These are phyloP conservation scores for Australoheros facetus DNA, from an alignment of 2,797 vertebrate genomes.

Conservation along the genomic window DNA sequence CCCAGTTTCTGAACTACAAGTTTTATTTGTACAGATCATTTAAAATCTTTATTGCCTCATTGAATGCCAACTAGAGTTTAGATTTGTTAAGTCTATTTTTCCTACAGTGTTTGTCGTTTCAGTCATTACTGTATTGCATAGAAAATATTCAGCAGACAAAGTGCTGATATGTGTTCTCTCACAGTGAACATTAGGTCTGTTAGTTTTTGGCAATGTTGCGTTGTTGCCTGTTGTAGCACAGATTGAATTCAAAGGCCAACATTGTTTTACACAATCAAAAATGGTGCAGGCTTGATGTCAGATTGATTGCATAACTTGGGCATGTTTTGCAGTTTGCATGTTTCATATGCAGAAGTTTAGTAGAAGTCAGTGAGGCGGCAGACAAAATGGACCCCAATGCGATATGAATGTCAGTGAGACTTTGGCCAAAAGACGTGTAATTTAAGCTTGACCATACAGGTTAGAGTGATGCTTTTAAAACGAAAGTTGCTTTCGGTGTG, in stretches of 20 bases:
- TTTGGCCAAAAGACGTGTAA: neutral
- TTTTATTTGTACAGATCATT: neutral
- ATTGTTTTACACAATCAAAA: neutral
- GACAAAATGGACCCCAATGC: neutral
- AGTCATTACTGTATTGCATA: neutral
- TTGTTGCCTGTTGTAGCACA: neutral
- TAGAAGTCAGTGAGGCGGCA: neutral
- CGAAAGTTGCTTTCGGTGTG: neutral
- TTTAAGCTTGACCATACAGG: neutral
- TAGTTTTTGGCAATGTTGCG: neutral
- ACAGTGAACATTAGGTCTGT: neutral
- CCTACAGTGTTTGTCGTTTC: neutral
- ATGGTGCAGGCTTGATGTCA: neutral
- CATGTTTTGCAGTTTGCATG: neutral
- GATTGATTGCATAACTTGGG: neutral
- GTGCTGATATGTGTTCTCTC: neutral
- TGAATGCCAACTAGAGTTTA: neutral
- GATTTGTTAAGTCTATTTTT: neutral
- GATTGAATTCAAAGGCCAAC: neutral
- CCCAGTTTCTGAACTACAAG: neutral
- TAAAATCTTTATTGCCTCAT: neutral
- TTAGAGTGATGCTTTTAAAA: neutral
- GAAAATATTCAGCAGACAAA: neutral
- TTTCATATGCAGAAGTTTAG: neutral
- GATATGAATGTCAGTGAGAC: neutral